phyloP scores from a whole-genome alignment of 2,797 vertebrate genomes.

The Urosaurus nigricauda region DNA sequence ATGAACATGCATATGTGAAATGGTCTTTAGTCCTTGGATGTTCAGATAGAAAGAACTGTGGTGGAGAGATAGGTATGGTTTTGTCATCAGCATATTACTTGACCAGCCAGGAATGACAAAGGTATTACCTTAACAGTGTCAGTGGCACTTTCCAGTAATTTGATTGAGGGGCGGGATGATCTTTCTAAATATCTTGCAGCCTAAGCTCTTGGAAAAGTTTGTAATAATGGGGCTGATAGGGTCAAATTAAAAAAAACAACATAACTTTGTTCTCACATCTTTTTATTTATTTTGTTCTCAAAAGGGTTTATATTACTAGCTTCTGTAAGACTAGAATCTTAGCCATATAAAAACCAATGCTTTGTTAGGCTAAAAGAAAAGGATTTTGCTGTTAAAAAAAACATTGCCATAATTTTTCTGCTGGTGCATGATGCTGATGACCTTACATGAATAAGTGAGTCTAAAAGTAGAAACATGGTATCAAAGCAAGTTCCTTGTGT shows the following conservation, averaged over 20 bases:
- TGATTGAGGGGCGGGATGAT: not conserved
- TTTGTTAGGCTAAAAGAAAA: not conserved
- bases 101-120: not conserved
- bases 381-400: not conserved
- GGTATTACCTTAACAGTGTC: not conserved
- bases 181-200: not conserved
- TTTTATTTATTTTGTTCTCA: not conserved
- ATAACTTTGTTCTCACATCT: too few species aligned
- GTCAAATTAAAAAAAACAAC: not conserved
- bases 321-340: not conserved
- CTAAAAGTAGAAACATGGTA: not conserved
- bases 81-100: not conserved
- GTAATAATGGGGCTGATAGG: not conserved
- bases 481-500: not conserved
- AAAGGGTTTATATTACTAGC: not conserved
- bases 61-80: not conserved
- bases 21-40: not conserved
- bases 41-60: not conserved
- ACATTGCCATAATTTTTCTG: not conserved
- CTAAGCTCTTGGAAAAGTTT: not conserved
- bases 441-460: not conserved
- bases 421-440: not conserved
- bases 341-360: not conserved
- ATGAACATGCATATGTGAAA: not conserved
- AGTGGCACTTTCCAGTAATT: not conserved